A percentile compares a stretch with the other conserved stretches of the same genome.
phyloP scores from a whole-genome alignment of 1,140 invertebrate genomes.

The Papilio aristodemus region DNA sequence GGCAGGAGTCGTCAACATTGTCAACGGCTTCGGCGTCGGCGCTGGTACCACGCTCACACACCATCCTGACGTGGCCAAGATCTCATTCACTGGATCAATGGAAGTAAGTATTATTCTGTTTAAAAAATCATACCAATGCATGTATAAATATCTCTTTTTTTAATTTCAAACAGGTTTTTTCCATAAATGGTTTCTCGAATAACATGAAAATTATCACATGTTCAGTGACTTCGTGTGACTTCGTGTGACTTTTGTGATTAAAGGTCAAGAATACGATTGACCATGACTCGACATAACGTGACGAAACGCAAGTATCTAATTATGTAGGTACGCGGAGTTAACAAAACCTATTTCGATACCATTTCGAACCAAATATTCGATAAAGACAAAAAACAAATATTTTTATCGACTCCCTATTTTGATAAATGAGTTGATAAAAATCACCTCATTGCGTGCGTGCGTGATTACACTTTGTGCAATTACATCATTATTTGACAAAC shows the following conservation, averaged over 20 bases:
- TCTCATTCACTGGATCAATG: constrained; percentile 81
- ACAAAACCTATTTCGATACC: no score
- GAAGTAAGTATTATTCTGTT: constrained; percentile 39
- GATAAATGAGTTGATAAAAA: background rate
- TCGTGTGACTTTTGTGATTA: no score
- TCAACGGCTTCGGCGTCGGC: constrained; percentile 86
- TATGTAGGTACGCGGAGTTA: no score
- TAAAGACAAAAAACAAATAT: background rate
- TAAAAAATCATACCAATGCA: background rate
- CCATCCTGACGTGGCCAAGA: constrained; percentile 73
- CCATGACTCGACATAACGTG: no score
- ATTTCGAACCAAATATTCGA: no score
- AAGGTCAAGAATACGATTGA: no score
- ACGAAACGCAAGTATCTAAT: no score
- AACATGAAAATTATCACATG: no score
- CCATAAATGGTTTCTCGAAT: no score
- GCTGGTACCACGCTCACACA: constrained; percentile 85
- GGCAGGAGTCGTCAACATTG: constrained; percentile 90
- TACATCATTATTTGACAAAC: constrained; percentile 6
- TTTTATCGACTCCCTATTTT: background rate
- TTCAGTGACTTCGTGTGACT: no score
- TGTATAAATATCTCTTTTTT: no score
- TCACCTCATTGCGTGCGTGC: background rate
- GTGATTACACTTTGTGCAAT: background rate
- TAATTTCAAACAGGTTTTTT: no score